Base-by-base conservation (phyloP, 2,797 vertebrate species). In the Dendrocincla fuliginosa region DNA sequence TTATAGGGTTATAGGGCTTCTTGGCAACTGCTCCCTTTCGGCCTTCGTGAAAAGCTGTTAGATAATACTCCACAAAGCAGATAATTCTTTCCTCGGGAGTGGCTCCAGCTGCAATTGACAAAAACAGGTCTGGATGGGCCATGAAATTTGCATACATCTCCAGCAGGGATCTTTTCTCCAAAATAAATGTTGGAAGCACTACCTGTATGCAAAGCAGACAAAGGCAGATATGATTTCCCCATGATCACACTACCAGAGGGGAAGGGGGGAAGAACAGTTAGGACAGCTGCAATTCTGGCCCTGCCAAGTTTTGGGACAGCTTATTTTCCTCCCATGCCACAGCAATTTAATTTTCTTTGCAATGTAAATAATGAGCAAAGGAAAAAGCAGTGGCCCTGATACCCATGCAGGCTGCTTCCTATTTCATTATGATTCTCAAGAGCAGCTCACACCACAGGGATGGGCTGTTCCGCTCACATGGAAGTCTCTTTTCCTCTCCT, bases 81-180 rank as follows among this genome's bases (percentile, higher is more conserved):
- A 99, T 98, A 85, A 99, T 99, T 65, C 99, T 98, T 88, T 99
- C 99, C 97, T 99, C 99, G 0, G 99, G 97, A 1, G 98, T 99
- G 96, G 97, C 96, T 32, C 98, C 99, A 1, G 98, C 97, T 8
- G 98, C 98, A 96, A 99, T 97, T 25, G 99, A 98, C 97, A 99
- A 98, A 97, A 99, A 98, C 98, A 99, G 98, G 97, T 99, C 99
- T 1, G 99, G 99, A 94, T 99, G 99, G 20, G 99, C 98, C 98
- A 99, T 98, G 97, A 99, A 99, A 98, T 99, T 99, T 71, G 99
- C 99, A 16, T 99, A 99, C 99, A 99, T 99, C 98, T 99, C 99
- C 97, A 99, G 98, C 91, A 99, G 97, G 35, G 99, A 99, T 55
- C 99, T 98, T 98, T 99, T 99, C 97, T 99, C 99, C 98, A 99